phyloP scores from a whole-genome alignment of 2,797 vertebrate species.

The Enteromius fasciolatus region DNA sequence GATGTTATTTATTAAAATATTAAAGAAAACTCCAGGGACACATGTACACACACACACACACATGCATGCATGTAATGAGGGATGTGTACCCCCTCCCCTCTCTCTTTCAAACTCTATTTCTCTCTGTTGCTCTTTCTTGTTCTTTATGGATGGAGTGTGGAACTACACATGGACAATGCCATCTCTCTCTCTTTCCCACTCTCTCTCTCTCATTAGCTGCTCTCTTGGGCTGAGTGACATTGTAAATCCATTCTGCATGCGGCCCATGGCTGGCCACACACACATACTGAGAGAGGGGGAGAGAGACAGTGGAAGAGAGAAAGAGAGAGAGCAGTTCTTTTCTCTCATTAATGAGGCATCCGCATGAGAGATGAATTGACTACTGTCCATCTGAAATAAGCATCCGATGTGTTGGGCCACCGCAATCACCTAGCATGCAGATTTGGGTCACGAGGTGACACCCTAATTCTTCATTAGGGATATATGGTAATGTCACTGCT shows the following conservation, averaged over 20 bases:
- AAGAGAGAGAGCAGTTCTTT: conserved; percentile 61
- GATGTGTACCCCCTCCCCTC: conserved; percentile 75
- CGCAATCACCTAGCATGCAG: conserved; percentile 87
- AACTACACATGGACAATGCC: conserved; percentile 79
- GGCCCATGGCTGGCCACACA: conserved; percentile 77
- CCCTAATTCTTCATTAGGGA: conserved; percentile 80
- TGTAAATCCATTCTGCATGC: conserved; percentile 93
- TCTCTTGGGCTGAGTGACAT: conserved; percentile 96
- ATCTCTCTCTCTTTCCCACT: conserved; percentile 65
- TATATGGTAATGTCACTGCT: conserved; percentile 70
- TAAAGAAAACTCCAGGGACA: conserved; percentile 98
- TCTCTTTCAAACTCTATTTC: conserved; percentile 14
- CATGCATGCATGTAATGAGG: conserved; percentile 87
- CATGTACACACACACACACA: conserved; percentile 13
- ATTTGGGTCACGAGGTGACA: conserved; percentile 83
- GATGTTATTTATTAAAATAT: conserved; percentile 99
- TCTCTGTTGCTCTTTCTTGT: conserved; percentile 31
- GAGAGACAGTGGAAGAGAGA: not conserved
- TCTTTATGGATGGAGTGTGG: conserved; percentile 67
- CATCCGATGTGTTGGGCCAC: conserved; percentile 69
- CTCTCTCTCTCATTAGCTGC: conserved; percentile 93
- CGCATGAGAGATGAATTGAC: conserved; percentile 97
- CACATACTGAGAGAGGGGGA: conserved; percentile 31
- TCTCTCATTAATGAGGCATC: conserved; percentile 92
- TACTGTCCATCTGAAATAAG: conserved; percentile 88